Percentiles rank a stretch among this genome's conserved stretches.
These are phyloP conservation scores for Grallaria varia DNA, from an alignment of 2,113 vertebrate species.

Conservation along the genomic window DNA sequence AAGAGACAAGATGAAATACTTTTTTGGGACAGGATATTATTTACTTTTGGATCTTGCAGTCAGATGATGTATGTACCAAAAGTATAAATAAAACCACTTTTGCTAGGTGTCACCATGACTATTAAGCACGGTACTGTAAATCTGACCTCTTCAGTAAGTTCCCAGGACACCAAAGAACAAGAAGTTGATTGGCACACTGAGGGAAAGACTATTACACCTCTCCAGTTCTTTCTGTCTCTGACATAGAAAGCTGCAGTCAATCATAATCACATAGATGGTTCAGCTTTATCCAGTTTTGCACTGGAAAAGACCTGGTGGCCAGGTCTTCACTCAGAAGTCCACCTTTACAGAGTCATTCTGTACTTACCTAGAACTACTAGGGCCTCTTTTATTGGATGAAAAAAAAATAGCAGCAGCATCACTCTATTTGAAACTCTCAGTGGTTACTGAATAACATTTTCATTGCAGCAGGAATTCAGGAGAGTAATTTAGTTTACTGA, in stretches of 20 bases:
- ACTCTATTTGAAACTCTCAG: not conserved
- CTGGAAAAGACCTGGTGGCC: not conserved
- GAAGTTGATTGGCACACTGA: not conserved
- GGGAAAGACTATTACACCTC: not conserved
- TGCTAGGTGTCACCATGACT: not conserved
- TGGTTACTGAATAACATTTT: not conserved
- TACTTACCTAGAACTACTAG: not conserved
- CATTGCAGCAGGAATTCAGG: not conserved
- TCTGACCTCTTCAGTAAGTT: not conserved
- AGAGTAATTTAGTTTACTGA: not conserved
- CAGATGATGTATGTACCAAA: not conserved
- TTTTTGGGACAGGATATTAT: not conserved
- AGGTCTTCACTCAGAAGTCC: not conserved
- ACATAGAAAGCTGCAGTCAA: not conserved
- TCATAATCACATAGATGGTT: accelerated
- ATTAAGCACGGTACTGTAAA: not conserved
- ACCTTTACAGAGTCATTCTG: not conserved
- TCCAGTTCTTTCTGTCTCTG: not conserved
- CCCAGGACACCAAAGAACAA: not conserved
- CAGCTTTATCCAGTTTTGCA: not conserved
- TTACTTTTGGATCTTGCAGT: not conserved
- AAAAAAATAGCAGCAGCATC: not conserved
- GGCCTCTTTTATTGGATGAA: not conserved
- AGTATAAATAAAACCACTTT: not conserved
- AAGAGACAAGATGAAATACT: not conserved